phyloP scores from a whole-genome alignment of 92 coral and sea anemone species.

The Palythoa caribaeorum region DNA sequence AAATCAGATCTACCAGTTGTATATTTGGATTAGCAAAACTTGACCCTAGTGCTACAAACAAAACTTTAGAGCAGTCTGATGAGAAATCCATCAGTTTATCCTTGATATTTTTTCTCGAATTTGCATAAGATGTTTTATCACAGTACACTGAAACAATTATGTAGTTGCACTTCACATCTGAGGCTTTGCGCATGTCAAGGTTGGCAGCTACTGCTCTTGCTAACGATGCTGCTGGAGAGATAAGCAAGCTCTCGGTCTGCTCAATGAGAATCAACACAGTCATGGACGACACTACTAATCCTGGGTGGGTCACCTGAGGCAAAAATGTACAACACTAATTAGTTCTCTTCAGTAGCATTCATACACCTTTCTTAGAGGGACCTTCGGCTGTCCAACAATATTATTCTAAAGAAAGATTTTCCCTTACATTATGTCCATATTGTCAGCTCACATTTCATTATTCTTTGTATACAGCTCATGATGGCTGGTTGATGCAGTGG shows the following conservation, averaged over 20 bases:
- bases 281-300: constrained; percentile 84
- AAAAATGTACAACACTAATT: neutral
- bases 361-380: no score
- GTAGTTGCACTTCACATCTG: constrained; percentile 85
- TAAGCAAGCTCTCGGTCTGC: constrained; percentile 14
- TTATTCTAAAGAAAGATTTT: no score
- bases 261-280: constrained; percentile 84
- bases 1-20: constrained; percentile 68
- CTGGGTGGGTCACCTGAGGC: constrained; percentile 88
- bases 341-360: neutral
- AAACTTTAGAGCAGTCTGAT: constrained; percentile 57
- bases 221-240: constrained; percentile 55
- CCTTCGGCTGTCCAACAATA: no score
- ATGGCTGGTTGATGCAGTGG: no score
- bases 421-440: no score
- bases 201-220: constrained; percentile 84
- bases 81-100: constrained; percentile 63
- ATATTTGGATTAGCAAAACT: constrained; percentile 82
- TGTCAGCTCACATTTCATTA: no score
- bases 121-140: constrained; percentile 44
- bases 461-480: no score
- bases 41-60: constrained; percentile 87
- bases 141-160: constrained; percentile 61
- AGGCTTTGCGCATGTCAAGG: constrained; percentile 83
- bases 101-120: constrained; percentile 58